Base-by-base conservation (phyloP, 1,140 invertebrate genomes). In the Microplitis demolitor region DNA sequence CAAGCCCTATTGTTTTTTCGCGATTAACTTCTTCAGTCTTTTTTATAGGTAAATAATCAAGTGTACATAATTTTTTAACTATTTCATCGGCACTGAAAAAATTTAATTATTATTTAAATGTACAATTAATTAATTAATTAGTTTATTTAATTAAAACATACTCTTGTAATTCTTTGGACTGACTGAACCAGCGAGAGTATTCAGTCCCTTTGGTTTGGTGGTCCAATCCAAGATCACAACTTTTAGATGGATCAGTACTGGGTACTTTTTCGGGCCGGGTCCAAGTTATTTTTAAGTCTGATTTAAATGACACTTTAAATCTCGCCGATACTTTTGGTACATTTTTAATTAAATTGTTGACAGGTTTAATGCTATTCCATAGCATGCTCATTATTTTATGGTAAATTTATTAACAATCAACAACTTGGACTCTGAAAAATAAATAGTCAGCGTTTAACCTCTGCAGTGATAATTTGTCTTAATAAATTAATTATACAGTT, bases 251-350 rank as follows among this genome's bases (percentile, higher is more conserved):
- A 71, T 88, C 83, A 58, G 80, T 82, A 69, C 85, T 88, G 0
- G 88, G 78, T 64, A 90, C 85, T 82, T 89, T 89, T 72, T 87
- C 85, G 2, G 91, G 91, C 37, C 88, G 83, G 9, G 89, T 81
- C 91, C 91, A 92, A 87, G 90, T 89, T 37, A 92, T 91, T 80
- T 90, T 90, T 64, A 90, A 82, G 74, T 90, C 87, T n/a, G 87
- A 87, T 78, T 90, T 89, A 69, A 88, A 45, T 45, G 39, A 5
- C 5, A 45, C 8, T 6, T 9, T 11, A 6, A 45, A 45, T 45
- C 39, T 45, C 3, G 39, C 39, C 39, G 39, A 5, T 9, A 45
- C 39, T 9, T 9, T 45, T 45, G 39, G 39, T 45, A 45, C 39
- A 45, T 45, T 6, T 45, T 45, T 45, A 9, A 45, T 45, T 45